phyloP scores from a whole-genome alignment of 2,888 invertebrate species.

The Epsilonema sp. region DNA sequence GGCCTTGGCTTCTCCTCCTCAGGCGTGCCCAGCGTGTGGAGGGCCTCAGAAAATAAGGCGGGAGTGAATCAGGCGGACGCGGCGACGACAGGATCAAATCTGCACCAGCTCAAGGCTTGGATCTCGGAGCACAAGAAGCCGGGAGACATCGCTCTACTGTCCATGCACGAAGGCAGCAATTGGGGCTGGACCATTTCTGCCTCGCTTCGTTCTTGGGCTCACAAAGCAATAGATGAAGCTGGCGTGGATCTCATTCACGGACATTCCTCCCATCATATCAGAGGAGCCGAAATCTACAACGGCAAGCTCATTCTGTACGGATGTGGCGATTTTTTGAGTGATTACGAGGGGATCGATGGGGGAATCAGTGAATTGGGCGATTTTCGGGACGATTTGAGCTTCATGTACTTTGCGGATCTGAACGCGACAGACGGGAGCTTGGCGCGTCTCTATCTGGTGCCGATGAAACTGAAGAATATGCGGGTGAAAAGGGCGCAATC shows the following conservation, averaged over 20 bases:
- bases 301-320: constrained; percentile 14
- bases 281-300: constrained; percentile 14
- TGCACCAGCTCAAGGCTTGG: not conserved
- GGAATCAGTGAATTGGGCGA: not conserved
- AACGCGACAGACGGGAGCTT: not conserved
- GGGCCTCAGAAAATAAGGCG: constrained; percentile 6
- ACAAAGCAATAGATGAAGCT: constrained; percentile 10
- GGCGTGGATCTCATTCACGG: constrained; percentile 13
- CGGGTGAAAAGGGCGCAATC: not conserved
- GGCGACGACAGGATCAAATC: not conserved
- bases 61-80: constrained; percentile 9
- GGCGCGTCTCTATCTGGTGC: not conserved
- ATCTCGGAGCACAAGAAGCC: constrained; percentile 6
- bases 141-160: constrained; percentile 12
- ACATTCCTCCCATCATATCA: constrained; percentile 15
- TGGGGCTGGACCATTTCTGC: constrained; percentile 13
- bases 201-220: too few relatives aligned
- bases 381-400: constrained; percentile 6
- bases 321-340: constrained; percentile 14
- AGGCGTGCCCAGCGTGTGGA: constrained; percentile 11
- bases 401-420: constrained; percentile 8
- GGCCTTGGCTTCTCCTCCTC: constrained; percentile 11
- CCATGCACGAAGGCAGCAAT: constrained; percentile 15
- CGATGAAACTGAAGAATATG: constrained; percentile 5
- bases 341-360: constrained; percentile 14